phyloP scores from a whole-genome alignment of 1,140 invertebrate genomes.

The Hypothenemus hampei region DNA sequence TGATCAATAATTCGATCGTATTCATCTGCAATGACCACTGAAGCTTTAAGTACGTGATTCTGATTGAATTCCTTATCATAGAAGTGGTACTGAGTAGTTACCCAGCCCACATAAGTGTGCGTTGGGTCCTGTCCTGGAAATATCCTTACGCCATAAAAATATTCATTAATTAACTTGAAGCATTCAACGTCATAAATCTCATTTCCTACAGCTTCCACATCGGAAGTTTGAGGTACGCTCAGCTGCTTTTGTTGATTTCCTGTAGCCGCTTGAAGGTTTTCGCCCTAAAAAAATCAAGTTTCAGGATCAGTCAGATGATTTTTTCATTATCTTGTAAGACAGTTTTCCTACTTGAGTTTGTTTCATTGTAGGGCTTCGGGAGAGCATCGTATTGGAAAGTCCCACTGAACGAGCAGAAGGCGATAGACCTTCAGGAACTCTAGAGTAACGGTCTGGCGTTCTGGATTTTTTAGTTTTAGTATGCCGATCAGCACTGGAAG shows the following conservation, averaged over 20 bases:
- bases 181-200: constrained; percentile 83
- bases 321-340: too few species aligned
- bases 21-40: constrained; percentile 79
- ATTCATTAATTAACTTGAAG: constrained; percentile 93
- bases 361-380: constrained; percentile 52
- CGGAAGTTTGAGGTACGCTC: constrained; percentile 60
- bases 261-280: constrained; percentile 54
- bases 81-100: constrained; percentile 93
- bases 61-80: constrained; percentile 88
- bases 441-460: constrained; percentile 63
- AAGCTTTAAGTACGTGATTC: constrained; percentile 76
- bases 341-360: constrained; percentile 54
- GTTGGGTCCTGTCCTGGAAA: constrained; percentile 97
- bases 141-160: constrained; percentile 86
- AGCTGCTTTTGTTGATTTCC: constrained; percentile 69
- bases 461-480: constrained; percentile 57
- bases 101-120: constrained; percentile 98
- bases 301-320: not conserved
- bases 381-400: constrained; percentile 35
- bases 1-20: constrained; percentile 67
- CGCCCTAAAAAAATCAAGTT: constrained; percentile 16
- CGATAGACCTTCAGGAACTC: constrained; percentile 35
- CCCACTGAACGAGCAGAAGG: constrained; percentile 30
- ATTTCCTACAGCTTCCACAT: constrained; percentile 71
- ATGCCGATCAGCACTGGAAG: constrained; percentile 57